These are phyloP conservation scores for Syngnathus floridae DNA, from an alignment of 2,113 vertebrate genomes.

Conservation along the genomic window DNA sequence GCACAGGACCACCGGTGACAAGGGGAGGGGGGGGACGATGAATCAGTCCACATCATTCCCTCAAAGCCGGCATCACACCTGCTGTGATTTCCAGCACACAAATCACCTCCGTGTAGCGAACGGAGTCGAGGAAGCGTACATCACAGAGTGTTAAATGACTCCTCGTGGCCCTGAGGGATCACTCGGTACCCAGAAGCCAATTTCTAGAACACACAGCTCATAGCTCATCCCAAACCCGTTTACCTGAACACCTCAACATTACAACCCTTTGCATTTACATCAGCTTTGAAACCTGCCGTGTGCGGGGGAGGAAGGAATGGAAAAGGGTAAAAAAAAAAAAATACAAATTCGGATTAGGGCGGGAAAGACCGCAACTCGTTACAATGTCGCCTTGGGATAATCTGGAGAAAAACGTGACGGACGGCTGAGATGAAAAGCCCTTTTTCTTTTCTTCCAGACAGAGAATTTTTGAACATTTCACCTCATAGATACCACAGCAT, in stretches of 20 bases:
- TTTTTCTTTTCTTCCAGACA: slow-evolving; percentile 12
- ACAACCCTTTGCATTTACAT: slow-evolving; percentile 50
- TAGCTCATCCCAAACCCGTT: slow-evolving; percentile 42
- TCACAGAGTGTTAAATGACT: slow-evolving; percentile 54
- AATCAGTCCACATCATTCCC: slow-evolving; percentile 26
- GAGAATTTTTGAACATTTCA: slow-evolving; percentile 23
- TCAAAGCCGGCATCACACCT: slow-evolving; percentile 28
- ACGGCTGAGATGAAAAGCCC: slow-evolving; percentile 35
- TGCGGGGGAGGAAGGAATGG: slow-evolving; percentile 24
- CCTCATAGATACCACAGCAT: slow-evolving; percentile 28
- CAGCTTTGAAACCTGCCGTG: slow-evolving; percentile 39
- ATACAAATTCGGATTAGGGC: slow-evolving; percentile 33
- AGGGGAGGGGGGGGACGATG: slow-evolving; percentile 11
- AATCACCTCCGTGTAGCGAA: slow-evolving; percentile 41
- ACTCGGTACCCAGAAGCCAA: slow-evolving; percentile 22
- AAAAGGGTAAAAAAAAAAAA: slow-evolving; percentile 7
- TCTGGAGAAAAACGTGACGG: slow-evolving; percentile 49
- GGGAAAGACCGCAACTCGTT: slow-evolving; percentile 17
- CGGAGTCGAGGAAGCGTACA: slow-evolving; percentile 42
- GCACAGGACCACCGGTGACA: slow-evolving; percentile 12
- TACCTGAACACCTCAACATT: slow-evolving; percentile 44
- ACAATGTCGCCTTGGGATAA: slow-evolving; percentile 38
- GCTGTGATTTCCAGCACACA: slow-evolving; percentile 23
- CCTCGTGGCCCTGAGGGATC: slow-evolving; percentile 54
- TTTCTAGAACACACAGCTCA: slow-evolving; percentile 41